Conservation (phyloP, 2,888 invertebrate species). For the Caenorhabditis panamensis region DNA sequence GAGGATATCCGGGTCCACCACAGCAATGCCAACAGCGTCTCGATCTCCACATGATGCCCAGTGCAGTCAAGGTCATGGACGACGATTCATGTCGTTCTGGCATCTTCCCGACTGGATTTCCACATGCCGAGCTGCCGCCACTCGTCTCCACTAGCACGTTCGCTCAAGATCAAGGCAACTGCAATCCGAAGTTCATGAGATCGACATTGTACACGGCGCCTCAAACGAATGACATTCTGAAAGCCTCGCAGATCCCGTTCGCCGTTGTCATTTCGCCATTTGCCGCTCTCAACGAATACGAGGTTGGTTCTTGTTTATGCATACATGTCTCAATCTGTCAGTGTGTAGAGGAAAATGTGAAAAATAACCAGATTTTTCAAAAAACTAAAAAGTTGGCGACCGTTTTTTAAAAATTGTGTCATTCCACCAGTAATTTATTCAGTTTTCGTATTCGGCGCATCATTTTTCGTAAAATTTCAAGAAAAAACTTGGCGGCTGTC, state of each 20-base stretch:
- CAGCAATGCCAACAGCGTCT: conserved; percentile 70
- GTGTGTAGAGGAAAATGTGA: too few species aligned
- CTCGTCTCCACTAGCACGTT: conserved; percentile 94
- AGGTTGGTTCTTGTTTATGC: conserved; percentile 81
- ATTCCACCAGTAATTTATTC: too few species aligned
- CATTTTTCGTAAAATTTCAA: too few species aligned
- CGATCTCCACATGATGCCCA: conserved; percentile 80
- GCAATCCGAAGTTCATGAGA: conserved; percentile 86
- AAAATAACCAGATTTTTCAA: too few species aligned
- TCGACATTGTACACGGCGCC: conserved; percentile 98
- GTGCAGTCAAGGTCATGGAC: conserved; percentile 88
- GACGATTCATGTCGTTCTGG: conserved; percentile 92
- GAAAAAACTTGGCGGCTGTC: too few species aligned
- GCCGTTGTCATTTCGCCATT: conserved; percentile 92
- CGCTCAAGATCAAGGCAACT: conserved; percentile 90
- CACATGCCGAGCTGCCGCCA: conserved; percentile 91
- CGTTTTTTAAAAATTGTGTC: too few species aligned
- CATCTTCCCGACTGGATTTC: conserved; percentile 90
- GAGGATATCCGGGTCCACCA: conserved; percentile 54
- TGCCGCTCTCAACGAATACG: conserved; percentile 86
- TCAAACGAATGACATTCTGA: conserved; percentile 93
- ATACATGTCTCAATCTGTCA: too few species aligned
- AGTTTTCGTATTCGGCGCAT: too few species aligned
- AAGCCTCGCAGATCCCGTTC: conserved; percentile 93
- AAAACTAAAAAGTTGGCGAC: too few species aligned